Evolutionary conservation across 2,797 vertebrate species (phyloP).

Genomic region (Anolis apletophallus): DNA sequence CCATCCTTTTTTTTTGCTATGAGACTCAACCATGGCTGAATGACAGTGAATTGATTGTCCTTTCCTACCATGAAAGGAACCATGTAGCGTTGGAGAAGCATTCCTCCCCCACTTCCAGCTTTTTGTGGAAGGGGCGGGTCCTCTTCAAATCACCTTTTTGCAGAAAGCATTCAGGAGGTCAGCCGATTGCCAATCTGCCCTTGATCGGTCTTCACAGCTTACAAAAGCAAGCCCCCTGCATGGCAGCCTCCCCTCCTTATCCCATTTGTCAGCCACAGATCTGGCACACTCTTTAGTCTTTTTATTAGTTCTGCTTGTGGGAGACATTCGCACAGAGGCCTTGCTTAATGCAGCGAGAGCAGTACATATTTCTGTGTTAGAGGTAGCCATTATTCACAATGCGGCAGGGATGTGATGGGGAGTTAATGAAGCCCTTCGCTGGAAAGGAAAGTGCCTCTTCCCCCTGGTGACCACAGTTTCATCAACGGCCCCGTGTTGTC

Average conservation of each 20-base stretch:
- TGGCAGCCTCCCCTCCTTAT: conserved; percentile 36
- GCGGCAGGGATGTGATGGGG: conserved; percentile 13
- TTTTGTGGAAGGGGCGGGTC: conserved; percentile 19
- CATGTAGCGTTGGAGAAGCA: conserved; percentile 39
- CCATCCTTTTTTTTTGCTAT: background rate
- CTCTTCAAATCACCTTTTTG: conserved; percentile 40
- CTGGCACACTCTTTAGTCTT: conserved; percentile 66
- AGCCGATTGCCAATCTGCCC: conserved; percentile 45
- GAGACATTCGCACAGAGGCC: conserved; percentile 63
- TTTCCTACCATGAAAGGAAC: background rate
- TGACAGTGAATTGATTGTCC: background rate
- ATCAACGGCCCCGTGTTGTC: background rate
- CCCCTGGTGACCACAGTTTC: background rate
- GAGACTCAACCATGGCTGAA: background rate
- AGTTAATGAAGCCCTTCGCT: conserved; percentile 45
- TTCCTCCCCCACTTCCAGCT: conserved; percentile 7
- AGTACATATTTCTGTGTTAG: conserved; percentile 49
- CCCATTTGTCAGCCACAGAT: conserved; percentile 63
- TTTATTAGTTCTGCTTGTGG: conserved; percentile 72
- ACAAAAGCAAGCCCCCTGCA: conserved; percentile 45
- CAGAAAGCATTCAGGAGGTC: conserved; percentile 52
- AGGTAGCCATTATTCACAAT: conserved; percentile 41
- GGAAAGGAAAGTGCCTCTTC: conserved; percentile 21
- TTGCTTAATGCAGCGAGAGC: conserved; percentile 61
- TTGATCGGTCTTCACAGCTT: conserved; percentile 58